Percentiles rank a stretch among this genome's conserved stretches.
Conservation (phyloP, 2,888 invertebrate species). For the Agelastica alni region DNA sequence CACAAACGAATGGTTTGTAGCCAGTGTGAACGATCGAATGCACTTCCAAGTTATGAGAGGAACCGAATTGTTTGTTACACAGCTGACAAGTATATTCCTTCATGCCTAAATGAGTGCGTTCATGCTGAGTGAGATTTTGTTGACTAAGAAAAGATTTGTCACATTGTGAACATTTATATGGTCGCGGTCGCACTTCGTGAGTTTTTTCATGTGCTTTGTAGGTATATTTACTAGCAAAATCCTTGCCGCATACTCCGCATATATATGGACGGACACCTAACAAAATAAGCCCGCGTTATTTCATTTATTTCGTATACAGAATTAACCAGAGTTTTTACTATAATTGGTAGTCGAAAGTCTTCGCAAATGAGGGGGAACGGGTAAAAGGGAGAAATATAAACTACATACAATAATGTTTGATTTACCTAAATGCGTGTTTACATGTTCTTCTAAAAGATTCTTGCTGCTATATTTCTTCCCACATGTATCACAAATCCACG, state of each 20-base stretch:
- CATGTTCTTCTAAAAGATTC: constrained; percentile 72
- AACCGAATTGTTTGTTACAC: constrained; percentile 78
- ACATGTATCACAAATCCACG: constrained; percentile 69
- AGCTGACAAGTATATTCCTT: constrained; percentile 71
- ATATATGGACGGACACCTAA: constrained; percentile 67
- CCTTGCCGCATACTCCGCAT: constrained; percentile 70
- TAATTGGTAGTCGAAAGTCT: too few relatives aligned
- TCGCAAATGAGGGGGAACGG: too few relatives aligned
- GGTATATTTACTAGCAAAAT: constrained; percentile 80
- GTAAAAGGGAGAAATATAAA: too few relatives aligned
- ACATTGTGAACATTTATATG: constrained; percentile 70
- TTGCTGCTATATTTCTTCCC: constrained; percentile 71
- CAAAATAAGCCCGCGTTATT: too few relatives aligned
- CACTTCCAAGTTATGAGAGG: constrained; percentile 71
- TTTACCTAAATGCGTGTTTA: constrained; percentile 66
- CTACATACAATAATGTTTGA: too few relatives aligned
- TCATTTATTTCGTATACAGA: too few relatives aligned
- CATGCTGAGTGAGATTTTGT: constrained; percentile 76
- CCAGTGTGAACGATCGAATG: constrained; percentile 81
- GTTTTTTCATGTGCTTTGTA: constrained; percentile 76
- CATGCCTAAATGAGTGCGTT: constrained; percentile 71
- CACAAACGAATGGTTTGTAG: constrained; percentile 71
- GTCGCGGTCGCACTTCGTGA: constrained; percentile 70
- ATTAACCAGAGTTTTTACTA: too few relatives aligned
- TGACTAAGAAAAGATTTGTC: constrained; percentile 75